Evolutionary conservation across 2,888 invertebrate genomes (phyloP).

Genomic region (Kuschelorhynchus macadamiae): DNA sequence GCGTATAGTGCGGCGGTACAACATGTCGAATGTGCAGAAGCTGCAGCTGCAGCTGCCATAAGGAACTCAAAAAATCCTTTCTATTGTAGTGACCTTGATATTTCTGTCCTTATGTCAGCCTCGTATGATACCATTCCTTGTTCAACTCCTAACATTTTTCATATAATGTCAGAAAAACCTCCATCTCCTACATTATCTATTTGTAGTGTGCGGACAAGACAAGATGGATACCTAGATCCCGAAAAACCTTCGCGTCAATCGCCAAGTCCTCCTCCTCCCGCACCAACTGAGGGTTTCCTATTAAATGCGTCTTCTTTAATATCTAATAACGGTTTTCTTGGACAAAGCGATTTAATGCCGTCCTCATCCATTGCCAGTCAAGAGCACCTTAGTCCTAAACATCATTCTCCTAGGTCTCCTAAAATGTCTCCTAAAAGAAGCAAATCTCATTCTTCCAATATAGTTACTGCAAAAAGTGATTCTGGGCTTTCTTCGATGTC

Average conservation of each 20-base stretch:
- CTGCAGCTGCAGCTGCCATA: constrained; percentile 58
- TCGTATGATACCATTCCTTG: constrained; percentile 70
- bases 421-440: constrained; percentile 80
- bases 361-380: constrained; percentile 64
- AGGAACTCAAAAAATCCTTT: constrained; percentile 67
- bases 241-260: constrained; percentile 62
- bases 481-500: constrained; percentile 91
- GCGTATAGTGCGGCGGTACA: constrained; percentile 79
- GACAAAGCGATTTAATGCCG: constrained; percentile 59
- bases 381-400: constrained; percentile 76
- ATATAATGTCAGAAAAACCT: constrained; percentile 69
- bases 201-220: constrained; percentile 77
- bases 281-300: constrained; percentile 72
- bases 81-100: constrained; percentile 67
- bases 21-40: constrained; percentile 74
- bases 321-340: constrained; percentile 67
- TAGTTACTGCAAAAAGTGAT: constrained; percentile 85
- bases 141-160: constrained; percentile 71
- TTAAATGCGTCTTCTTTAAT: constrained; percentile 60
- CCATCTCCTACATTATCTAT: constrained; percentile 76
- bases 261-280: constrained; percentile 84
- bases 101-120: constrained; percentile 69
- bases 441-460: constrained; percentile 74
- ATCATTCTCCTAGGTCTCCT: constrained; percentile 80
- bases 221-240: constrained; percentile 74